Evolutionary conservation across 2,113 vertebrate species (phyloP).

Genomic region (Todiramphus chloris): DNA sequence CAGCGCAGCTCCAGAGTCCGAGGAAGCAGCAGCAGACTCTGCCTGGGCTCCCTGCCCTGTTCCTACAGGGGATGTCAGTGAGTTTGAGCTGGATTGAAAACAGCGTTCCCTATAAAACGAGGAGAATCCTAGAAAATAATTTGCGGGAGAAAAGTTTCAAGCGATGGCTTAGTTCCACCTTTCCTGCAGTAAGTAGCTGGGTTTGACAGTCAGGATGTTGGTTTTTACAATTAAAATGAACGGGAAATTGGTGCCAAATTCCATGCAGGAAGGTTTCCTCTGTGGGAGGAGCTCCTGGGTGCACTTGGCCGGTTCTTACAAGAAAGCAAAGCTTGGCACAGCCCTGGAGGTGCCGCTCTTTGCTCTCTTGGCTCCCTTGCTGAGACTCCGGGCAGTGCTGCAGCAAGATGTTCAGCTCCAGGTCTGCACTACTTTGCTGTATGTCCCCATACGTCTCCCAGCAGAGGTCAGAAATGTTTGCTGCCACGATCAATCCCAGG

Average conservation of each 20-base stretch:
- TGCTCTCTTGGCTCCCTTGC: neutral
- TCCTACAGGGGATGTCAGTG: neutral
- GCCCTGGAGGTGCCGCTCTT: neutral
- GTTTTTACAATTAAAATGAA: neutral
- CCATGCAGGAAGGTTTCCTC: neutral
- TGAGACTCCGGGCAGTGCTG: neutral
- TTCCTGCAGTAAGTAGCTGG: neutral
- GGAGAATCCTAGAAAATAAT: neutral
- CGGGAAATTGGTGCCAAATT: neutral
- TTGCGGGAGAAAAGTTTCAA: neutral
- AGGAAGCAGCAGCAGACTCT: neutral
- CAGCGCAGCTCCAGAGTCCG: neutral
- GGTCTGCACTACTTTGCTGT: fast-evolving
- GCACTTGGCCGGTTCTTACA: neutral
- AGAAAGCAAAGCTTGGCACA: neutral
- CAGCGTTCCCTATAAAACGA: fast-evolving
- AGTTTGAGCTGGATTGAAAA: neutral
- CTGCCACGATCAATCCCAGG: neutral
- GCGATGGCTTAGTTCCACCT: neutral
- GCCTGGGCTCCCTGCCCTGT: conserved; percentile 2
- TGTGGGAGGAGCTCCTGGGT: neutral
- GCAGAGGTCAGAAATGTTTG: neutral
- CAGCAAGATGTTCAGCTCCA: neutral
- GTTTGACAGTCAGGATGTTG: conserved; percentile 16
- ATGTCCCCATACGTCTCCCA: fast-evolving